These are phyloP conservation scores for Gnatocerus cornutus DNA, from an alignment of 2,888 invertebrate species.

Conservation along the genomic window DNA sequence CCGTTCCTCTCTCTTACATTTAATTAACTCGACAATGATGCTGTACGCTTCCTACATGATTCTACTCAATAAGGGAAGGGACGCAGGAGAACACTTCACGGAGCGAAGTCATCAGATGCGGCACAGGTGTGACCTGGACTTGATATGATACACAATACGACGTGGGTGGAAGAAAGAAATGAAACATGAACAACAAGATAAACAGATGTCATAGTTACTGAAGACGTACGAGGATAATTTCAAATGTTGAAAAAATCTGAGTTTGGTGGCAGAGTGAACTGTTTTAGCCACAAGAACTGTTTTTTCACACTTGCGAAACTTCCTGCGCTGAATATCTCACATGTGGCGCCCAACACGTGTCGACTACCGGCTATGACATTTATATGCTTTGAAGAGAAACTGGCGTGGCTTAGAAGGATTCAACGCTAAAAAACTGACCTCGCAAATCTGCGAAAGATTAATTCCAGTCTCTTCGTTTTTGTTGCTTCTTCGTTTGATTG, in stretches of 20 bases:
- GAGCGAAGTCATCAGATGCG: conserved; percentile 21
- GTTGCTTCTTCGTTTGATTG: too few relatives aligned
- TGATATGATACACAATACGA: conserved; percentile 23
- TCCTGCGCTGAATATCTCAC: conserved; percentile 4
- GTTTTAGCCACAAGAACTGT: not conserved
- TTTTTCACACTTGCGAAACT: conserved; percentile 22
- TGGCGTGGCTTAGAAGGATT: not conserved
- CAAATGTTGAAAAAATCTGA: not conserved
- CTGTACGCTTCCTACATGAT: conserved; percentile 19
- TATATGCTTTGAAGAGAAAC: not conserved
- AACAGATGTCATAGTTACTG: conserved; percentile 4
- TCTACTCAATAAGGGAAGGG: conserved; percentile 12
- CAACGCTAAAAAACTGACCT: too few relatives aligned
- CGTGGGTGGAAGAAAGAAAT: conserved; percentile 35
- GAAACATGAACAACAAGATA: conserved; percentile 9
- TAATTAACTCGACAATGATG: conserved; percentile 33
- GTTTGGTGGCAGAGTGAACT: not conserved
- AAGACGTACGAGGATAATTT: not conserved
- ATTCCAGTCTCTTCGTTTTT: too few relatives aligned
- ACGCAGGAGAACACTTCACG: not conserved
- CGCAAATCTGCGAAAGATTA: too few relatives aligned
- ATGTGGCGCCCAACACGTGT: conserved; percentile 23
- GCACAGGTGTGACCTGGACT: conserved; percentile 29
- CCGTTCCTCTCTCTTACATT: conserved; percentile 19
- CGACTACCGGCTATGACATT: not conserved